Conservation (phyloP, 92 coral and sea anemone species). For the Hydrozoanthus gracilis region DNA sequence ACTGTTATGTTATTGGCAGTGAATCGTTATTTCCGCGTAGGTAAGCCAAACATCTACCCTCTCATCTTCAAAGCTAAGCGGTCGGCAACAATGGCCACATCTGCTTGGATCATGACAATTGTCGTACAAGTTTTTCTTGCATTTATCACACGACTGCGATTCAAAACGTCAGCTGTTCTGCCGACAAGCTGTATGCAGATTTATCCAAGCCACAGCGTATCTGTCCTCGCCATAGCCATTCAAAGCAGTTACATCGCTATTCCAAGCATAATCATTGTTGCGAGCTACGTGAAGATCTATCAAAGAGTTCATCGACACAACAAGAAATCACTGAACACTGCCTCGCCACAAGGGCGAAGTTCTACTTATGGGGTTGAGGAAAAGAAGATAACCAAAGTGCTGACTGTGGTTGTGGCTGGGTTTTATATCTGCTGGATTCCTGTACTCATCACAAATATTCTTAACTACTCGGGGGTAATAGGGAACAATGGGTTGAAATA, state of each 20-base stretch:
- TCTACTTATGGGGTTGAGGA: slow-evolving; percentile 22
- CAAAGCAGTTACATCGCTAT: slow-evolving; percentile 17
- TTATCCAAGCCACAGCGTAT: background rate
- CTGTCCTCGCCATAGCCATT: background rate
- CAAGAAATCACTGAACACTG: background rate
- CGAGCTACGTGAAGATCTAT: slow-evolving; percentile 11
- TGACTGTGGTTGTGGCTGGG: background rate
- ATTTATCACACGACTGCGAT: background rate
- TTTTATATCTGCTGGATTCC: background rate
- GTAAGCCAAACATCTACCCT: background rate
- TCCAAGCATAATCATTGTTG: slow-evolving; percentile 1
- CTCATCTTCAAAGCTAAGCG: background rate
- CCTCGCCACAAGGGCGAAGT: background rate
- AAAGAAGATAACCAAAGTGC: slow-evolving; percentile 4
- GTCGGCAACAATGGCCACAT: slow-evolving; percentile 1
- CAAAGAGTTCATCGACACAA: slow-evolving; percentile 12
- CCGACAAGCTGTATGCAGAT: background rate
- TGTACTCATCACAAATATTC: background rate
- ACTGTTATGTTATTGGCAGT: slow-evolving; percentile 36
- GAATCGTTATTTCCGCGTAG: slow-evolving; percentile 24
- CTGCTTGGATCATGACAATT: slow-evolving; percentile 7
- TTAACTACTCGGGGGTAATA: background rate
- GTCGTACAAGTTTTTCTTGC: background rate
- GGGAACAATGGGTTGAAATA: slow-evolving; percentile 1
- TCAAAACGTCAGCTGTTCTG: background rate